Evolutionary conservation across 2,797 vertebrate species (phyloP).

Genomic region (Sebastiscus tertius): DNA sequence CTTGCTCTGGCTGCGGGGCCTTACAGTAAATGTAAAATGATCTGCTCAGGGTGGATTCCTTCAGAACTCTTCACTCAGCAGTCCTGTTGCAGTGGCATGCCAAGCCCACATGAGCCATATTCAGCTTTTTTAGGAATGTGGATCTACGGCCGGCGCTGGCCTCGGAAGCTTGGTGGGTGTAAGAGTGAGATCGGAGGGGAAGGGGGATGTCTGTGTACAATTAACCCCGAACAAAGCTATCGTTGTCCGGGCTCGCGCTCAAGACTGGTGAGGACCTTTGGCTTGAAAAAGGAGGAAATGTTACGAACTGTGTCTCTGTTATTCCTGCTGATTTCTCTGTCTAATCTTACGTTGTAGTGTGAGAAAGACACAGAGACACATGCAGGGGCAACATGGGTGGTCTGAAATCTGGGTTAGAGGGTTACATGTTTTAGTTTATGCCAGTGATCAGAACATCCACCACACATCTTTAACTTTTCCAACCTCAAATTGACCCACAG

Average conservation of each 20-base stretch:
- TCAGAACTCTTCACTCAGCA: conserved; percentile 76
- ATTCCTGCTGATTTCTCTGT: conserved; percentile 2
- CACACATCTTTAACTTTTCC: conserved; percentile 56
- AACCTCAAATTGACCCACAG: conserved; percentile 63
- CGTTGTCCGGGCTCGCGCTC: conserved; percentile 69
- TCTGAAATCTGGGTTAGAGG: conserved; percentile 44
- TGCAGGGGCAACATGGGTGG: conserved; percentile 58
- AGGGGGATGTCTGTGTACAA: conserved; percentile 79
- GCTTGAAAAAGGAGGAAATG: conserved; percentile 47
- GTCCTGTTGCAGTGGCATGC: conserved; percentile 61
- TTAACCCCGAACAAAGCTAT: conserved; percentile 79
- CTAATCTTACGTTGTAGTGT: conserved; percentile 16
- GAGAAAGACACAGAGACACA: conserved; percentile 9
- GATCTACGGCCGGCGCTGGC: conserved; percentile 61
- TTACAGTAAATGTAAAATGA: conserved; percentile 66
- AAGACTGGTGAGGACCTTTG: conserved; percentile 60
- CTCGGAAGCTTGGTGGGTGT: conserved; percentile 63
- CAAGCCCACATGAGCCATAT: conserved; percentile 75
- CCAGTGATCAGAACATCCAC: conserved; percentile 51
- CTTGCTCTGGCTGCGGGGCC: conserved; percentile 17
- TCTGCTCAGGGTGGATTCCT: conserved; percentile 71
- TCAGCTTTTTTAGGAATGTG: conserved; percentile 73
- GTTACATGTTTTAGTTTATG: conserved; percentile 43
- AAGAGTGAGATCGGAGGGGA: conserved; percentile 62
- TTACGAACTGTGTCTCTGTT: conserved; percentile 21